Evolutionary conservation across 2,888 invertebrate genomes (phyloP).

Genomic region (Loripinus fragilis): DNA sequence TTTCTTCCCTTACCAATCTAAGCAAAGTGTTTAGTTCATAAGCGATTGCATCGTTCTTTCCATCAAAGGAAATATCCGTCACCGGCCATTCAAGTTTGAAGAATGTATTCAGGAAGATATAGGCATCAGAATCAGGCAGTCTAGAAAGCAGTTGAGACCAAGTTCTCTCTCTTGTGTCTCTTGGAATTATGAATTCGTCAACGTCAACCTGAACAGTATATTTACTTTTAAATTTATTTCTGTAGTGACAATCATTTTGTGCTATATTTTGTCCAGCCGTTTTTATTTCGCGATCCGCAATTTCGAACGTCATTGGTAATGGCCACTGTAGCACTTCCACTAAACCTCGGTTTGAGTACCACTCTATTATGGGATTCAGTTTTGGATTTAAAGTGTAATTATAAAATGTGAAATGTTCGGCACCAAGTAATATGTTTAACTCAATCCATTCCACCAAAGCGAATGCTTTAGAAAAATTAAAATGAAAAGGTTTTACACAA

Average conservation of each 20-base stretch:
- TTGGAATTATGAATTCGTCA: conserved; percentile 81
- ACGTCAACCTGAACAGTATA: conserved; percentile 80
- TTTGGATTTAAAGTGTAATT: conserved; percentile 71
- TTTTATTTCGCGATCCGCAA: conserved; percentile 74
- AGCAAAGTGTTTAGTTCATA: conserved; percentile 67
- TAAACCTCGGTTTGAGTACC: conserved; percentile 65
- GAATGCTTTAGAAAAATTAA: conserved; percentile 67
- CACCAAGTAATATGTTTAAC: conserved; percentile 79
- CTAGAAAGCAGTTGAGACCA: conserved; percentile 67
- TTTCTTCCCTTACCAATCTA: conserved; percentile 62
- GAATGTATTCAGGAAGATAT: conserved; percentile 66
- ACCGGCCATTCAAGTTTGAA: conserved; percentile 73
- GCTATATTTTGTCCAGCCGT: conserved; percentile 81
- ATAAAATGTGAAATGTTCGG: conserved; percentile 78
- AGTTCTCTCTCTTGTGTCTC: conserved; percentile 33
- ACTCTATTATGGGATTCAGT: conserved; percentile 66
- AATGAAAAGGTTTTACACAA: conserved; percentile 73
- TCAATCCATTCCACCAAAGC: conserved; percentile 81
- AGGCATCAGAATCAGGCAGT: conserved; percentile 28
- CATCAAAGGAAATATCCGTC: conserved; percentile 33
- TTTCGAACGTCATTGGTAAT: conserved; percentile 65
- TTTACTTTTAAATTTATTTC: conserved; percentile 66
- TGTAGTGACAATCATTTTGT: conserved; percentile 81
- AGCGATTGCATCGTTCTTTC: conserved; percentile 51
- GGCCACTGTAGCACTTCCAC: conserved; percentile 77